Evolutionary conservation across 2,113 vertebrate species (phyloP), one percentile per base, ranked within the genome.

Genomic region (Haemorhous mexicanus): DNA sequence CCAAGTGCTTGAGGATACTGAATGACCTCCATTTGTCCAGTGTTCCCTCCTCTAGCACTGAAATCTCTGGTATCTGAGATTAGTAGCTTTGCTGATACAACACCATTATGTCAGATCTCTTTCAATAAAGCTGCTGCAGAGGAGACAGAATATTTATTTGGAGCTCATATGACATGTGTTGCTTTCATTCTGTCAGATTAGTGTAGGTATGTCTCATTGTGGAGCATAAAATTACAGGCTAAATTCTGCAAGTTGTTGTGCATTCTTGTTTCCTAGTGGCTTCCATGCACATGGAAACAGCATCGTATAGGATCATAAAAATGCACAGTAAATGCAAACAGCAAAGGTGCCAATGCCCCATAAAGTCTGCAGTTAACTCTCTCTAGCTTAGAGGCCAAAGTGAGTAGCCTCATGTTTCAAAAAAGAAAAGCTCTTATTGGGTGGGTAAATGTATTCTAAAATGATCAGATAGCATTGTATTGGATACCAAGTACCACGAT

Each of bases 61-160:
- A 46, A 73, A 94, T 74, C 67, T 59, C 74, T 47, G 37, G 23
- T 46, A 50, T 77, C 78, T 87, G 74, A 95, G 82, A 72, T 85
- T 26, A 90, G 67, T 6, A 52, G 67, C 68, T 85, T 24, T 89
- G 70, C 84, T 95, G 84, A 72, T 80, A 33, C 52, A 88, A 83
- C 75, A 88, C 63, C 72, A 93, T 90, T 67, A 88, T 66, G 55
- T 70, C 89, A 95, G 82, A 85, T 74, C 50, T 76, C 82, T 91
- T 83, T 83, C 95, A 77, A 10, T 10, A 33, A 77, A 86, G 93
- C 84, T 85, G 77, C 70, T 77, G 67, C 47, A 70, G 32, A 89
- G 77, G 22, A 91, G 78, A 82, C 46, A 87, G 78, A 72, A 50
- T 90, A 88, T 95, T 91, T 93, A 91, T 85, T 41, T 82, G 77